Conservation (phyloP, 64 coral and sea anemone genomes). For the Anthopleura sola region DNA sequence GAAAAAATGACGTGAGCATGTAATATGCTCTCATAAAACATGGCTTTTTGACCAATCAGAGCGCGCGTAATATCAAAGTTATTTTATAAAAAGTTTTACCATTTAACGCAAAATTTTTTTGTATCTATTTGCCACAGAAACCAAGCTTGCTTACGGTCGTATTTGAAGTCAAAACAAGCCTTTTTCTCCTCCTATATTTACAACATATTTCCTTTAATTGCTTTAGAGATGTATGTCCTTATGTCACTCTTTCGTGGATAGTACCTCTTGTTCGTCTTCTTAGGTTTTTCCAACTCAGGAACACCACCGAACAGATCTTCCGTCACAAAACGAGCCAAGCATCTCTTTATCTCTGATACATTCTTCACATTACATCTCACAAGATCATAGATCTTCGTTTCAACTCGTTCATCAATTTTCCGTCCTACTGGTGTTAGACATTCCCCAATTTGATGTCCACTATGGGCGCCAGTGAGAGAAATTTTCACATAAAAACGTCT, state of each 20-base stretch:
- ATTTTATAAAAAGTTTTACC: no score
- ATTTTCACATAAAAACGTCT: constrained; percentile 11
- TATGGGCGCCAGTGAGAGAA: neutral
- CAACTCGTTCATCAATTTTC: neutral
- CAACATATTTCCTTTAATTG: neutral
- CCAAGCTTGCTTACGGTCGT: no score
- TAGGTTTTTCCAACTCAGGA: neutral
- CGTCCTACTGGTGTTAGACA: neutral
- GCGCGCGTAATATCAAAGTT: no score
- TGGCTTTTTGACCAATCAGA: no score
- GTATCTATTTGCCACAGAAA: no score
- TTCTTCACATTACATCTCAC: constrained; percentile 9
- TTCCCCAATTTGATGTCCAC: neutral
- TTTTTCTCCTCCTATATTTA: neutral
- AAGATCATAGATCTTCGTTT: constrained; percentile 7
- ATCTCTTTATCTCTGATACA: neutral
- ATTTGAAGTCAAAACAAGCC: no score
- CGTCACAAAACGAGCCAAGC: neutral
- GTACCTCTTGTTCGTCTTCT: neutral
- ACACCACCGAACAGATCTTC: neutral
- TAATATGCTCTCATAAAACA: no score
- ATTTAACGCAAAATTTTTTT: no score
- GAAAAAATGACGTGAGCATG: no score
- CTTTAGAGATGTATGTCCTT: neutral
- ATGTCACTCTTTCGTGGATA: constrained; percentile 12